A percentile compares a stretch with the other conserved stretches of the same genome.
Conservation (phyloP, 2,113 vertebrate species). For the Uropsilus gracilis region DNA sequence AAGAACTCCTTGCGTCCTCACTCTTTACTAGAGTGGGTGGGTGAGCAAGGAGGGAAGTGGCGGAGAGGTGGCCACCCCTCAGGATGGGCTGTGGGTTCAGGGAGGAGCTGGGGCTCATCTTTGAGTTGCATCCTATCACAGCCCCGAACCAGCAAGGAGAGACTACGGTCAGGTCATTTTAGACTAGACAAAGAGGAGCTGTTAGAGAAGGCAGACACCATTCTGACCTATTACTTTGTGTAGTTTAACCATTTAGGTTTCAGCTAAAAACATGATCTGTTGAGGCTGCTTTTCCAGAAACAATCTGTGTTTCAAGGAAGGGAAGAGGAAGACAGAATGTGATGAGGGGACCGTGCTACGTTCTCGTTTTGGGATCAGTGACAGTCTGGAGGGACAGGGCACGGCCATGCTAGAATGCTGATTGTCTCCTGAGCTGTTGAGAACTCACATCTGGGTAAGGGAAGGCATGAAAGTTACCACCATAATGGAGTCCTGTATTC, state of each 20-base stretch:
- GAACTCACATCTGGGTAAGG: neutral
- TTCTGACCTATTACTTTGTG: neutral
- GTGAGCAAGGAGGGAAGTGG: neutral
- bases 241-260: neutral
- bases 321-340: neutral
- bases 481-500: neutral
- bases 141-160: neutral
- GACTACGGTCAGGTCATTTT: neutral
- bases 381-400: neutral
- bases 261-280: neutral
- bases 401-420: neutral
- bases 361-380: neutral
- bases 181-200: neutral
- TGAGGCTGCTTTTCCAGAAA: conserved; percentile 7
- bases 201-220: neutral
- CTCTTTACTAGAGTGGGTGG: neutral
- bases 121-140: neutral
- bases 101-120: neutral
- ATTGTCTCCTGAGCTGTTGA: neutral
- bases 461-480: neutral
- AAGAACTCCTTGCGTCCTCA: neutral
- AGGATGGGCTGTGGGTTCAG: neutral
- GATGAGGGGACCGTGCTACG: neutral
- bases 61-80: neutral
- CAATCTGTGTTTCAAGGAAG: neutral